Conservation (phyloP, 2,888 invertebrate species). For the Pimpla rufipes region DNA sequence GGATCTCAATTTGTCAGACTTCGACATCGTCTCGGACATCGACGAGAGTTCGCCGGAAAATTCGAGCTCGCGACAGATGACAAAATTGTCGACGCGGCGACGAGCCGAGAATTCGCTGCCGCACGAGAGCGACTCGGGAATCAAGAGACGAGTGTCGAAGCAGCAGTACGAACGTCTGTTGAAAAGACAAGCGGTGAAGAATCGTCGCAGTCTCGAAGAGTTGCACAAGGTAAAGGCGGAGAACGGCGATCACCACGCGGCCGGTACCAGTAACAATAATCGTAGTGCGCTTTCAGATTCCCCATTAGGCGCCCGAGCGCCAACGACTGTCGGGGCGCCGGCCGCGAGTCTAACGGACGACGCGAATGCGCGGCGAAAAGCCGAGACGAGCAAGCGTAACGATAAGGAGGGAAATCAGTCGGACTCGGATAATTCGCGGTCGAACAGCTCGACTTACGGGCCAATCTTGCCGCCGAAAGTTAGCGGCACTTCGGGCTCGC, state of each 20-base stretch:
- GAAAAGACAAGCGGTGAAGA: constrained; percentile 69
- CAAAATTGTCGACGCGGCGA: constrained; percentile 21
- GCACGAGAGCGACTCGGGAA: constrained; percentile 43
- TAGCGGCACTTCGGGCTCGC: not conserved
- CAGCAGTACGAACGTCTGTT: constrained; percentile 71
- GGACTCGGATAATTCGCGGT: constrained; percentile 28
- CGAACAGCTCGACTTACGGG: constrained; percentile 67
- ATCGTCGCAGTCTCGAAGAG: constrained; percentile 69
- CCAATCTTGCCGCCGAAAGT: constrained; percentile 74
- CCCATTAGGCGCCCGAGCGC: constrained; percentile 70
- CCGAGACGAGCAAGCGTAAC: constrained; percentile 12
- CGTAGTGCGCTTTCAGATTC: constrained; percentile 80
- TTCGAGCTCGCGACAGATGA: constrained; percentile 41
- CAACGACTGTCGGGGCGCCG: constrained; percentile 64
- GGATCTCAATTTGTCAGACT: constrained; percentile 80
- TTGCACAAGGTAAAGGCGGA: constrained; percentile 78
- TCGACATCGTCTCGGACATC: constrained; percentile 79
- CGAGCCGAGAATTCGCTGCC: constrained; percentile 39
- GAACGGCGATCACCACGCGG: constrained; percentile 71
- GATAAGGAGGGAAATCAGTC: constrained; percentile 23
- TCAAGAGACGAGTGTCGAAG: constrained; percentile 69
- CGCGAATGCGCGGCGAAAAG: constrained; percentile 17
- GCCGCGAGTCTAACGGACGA: constrained; percentile 46
- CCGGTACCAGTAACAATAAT: constrained; percentile 78
- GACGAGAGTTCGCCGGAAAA: constrained; percentile 74